Evolutionary conservation across 2,113 vertebrate species (phyloP).

Genomic region (Xenus cinereus): DNA sequence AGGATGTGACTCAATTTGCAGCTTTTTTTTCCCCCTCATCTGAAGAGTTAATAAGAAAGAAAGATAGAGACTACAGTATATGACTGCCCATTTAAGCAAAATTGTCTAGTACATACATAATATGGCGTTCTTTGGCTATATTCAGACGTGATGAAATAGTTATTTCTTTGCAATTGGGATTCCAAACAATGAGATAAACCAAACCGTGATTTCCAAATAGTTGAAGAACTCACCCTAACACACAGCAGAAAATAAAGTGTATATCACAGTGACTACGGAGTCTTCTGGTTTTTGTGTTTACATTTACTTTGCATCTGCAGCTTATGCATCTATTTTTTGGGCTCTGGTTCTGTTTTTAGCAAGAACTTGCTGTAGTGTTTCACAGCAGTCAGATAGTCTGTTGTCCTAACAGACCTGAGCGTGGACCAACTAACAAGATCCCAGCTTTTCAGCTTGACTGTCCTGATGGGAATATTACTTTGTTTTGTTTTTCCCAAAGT

Average conservation of each 20-base stretch:
- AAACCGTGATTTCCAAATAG: not conserved
- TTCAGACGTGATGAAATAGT: not conserved
- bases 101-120: not conserved
- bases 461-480: not conserved
- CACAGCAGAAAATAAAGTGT: not conserved
- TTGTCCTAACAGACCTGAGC: not conserved
- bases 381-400: not conserved
- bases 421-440: not conserved
- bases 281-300: not conserved
- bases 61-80: not conserved
- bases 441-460: not conserved
- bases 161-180: not conserved
- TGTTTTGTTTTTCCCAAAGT: not conserved
- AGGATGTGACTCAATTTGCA: not conserved
- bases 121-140: not conserved
- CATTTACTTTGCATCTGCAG: not conserved
- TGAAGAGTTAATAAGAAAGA: not conserved
- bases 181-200: not conserved
- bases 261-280: not conserved
- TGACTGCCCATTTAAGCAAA: not conserved
- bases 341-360: not conserved
- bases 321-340: not conserved
- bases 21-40: not conserved
- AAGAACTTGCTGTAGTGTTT: not conserved
- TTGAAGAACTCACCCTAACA: not conserved